These are phyloP conservation scores for Diarsia dahlii DNA, from an alignment of 2,888 invertebrate genomes.

Conservation along the genomic window DNA sequence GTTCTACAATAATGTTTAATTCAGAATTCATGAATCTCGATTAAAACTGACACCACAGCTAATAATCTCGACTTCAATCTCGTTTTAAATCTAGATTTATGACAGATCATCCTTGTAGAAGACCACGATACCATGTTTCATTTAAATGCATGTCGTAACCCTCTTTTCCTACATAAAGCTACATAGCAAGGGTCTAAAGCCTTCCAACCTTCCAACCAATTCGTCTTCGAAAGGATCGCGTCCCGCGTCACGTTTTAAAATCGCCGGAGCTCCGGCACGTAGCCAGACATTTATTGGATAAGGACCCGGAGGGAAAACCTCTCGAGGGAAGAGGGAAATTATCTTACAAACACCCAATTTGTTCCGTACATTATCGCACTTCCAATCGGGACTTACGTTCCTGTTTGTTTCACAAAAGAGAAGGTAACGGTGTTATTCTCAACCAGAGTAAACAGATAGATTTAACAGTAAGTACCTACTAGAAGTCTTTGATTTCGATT, in stretches of 20 bases:
- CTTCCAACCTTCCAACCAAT: conserved; percentile 30
- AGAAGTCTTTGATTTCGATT: background rate
- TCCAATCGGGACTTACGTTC: conserved; percentile 31
- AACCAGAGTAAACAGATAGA: background rate
- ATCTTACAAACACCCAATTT: conserved; percentile 63
- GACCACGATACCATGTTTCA: background rate
- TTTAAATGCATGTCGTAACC: conserved; percentile 27
- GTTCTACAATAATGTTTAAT: background rate
- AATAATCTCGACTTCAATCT: conserved; percentile 17
- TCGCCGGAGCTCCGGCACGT: conserved; percentile 54
- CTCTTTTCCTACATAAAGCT: background rate
- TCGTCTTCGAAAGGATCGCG: conserved; percentile 48
- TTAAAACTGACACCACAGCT: conserved; percentile 22
- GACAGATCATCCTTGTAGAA: background rate
- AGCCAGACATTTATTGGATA: conserved; percentile 63
- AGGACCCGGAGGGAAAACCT: conserved; percentile 45
- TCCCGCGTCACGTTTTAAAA: conserved; percentile 58
- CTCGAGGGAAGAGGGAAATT: conserved; percentile 56
- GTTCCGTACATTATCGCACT: conserved; percentile 47
- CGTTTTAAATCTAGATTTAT: conserved; percentile 26
- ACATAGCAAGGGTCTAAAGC: background rate
- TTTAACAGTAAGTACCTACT: conserved; percentile 7
- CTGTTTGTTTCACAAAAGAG: conserved; percentile 38
- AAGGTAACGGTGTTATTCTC: conserved; percentile 1
- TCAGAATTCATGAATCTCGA: conserved; percentile 16